Conservation (phyloP, 2,113 vertebrate genomes). For the Stomatorhinus ivindoensis region DNA sequence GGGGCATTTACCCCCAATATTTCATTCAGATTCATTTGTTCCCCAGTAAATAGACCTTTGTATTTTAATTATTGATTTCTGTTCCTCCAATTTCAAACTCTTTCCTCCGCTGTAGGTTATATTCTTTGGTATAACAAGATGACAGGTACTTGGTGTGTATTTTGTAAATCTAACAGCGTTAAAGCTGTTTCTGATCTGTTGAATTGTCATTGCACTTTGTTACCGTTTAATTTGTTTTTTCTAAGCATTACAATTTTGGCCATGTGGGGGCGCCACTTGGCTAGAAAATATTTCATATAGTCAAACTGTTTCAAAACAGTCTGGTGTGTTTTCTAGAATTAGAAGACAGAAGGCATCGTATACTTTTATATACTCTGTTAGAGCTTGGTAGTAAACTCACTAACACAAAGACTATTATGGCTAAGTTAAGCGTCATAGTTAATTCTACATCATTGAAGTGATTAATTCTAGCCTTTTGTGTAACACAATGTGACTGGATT, state of each 20-base stretch:
- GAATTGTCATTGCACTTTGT: neutral
- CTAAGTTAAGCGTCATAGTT: neutral
- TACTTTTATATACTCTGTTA: neutral
- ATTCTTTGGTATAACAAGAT: neutral
- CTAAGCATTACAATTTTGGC: neutral
- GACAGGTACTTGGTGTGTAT: neutral
- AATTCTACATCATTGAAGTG: neutral
- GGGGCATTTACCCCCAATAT: neutral
- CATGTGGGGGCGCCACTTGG: neutral
- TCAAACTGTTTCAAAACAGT: neutral
- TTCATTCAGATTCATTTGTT: neutral
- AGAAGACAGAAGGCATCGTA: neutral
- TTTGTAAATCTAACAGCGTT: neutral
- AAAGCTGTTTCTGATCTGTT: neutral
- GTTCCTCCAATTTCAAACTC: neutral
- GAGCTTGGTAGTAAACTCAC: neutral
- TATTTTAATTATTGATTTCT: neutral
- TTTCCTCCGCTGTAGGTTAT: neutral
- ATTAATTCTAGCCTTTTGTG: neutral
- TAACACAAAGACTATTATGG: neutral
- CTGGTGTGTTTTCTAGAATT: neutral
- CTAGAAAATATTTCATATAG: neutral
- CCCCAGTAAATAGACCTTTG: neutral
- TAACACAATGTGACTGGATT: neutral
- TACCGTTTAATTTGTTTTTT: neutral